phyloP scores from a whole-genome alignment of 30 jellyfish, hydroid and myxozoan genomes.

The Aurelia sp. region DNA sequence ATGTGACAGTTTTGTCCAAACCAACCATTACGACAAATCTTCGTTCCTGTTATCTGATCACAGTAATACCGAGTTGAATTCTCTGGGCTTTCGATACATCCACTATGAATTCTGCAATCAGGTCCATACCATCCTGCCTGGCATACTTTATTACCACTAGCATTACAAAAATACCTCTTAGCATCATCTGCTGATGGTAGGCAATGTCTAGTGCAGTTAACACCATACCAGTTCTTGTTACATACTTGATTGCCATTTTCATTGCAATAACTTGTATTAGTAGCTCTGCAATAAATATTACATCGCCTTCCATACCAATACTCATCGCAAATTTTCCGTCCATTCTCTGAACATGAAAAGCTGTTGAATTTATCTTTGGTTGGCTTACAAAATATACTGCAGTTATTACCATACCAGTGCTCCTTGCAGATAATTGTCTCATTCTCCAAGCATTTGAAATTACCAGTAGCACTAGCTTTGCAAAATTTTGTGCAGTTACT shows the following conservation, averaged over 20 bases:
- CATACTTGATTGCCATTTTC: not conserved
- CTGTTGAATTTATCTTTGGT: not conserved
- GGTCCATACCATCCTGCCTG: not conserved
- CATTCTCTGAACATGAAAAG: not conserved
- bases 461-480: not conserved
- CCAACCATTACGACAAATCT: not conserved
- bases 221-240: slow-evolving; percentile 6
- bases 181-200: not conserved
- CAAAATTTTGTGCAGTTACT: slow-evolving; percentile 19
- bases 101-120: not conserved
- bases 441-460: slow-evolving; percentile 4
- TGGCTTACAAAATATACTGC: slow-evolving; percentile 10
- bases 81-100: not conserved
- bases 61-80: slow-evolving; percentile 4
- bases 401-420: slow-evolving; percentile 38
- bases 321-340: not conserved
- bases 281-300: slow-evolving; percentile 1
- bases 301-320: slow-evolving; percentile 52
- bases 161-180: not conserved
- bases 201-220: slow-evolving; percentile 6
- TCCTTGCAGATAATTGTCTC: not conserved
- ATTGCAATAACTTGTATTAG: not conserved
- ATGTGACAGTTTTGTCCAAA: not conserved
- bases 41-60: not conserved
- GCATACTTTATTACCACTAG: slow-evolving; percentile 20